Evolutionary conservation across 2,113 vertebrate genomes (phyloP).

Genomic region (Sinocyclocheilus grahami): DNA sequence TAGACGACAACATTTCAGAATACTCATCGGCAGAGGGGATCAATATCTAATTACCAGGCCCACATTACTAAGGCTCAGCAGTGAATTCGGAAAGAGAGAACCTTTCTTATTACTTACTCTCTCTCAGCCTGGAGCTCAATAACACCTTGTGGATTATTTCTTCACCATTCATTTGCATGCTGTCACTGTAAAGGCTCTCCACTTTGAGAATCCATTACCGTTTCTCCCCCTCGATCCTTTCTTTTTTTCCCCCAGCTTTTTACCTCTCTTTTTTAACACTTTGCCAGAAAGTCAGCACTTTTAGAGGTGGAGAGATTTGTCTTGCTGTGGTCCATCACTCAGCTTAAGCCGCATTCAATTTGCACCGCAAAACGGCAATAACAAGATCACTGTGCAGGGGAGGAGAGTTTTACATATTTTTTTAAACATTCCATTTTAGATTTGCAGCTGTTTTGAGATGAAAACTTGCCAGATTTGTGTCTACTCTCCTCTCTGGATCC

Average conservation of each 20-base stretch:
- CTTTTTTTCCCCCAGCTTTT: background rate
- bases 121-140: conserved; percentile 64
- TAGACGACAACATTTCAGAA: conserved; percentile 69
- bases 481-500: background rate
- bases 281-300: conserved; percentile 67
- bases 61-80: conserved; percentile 67
- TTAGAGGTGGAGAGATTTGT: conserved; percentile 66
- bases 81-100: conserved; percentile 55
- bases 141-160: conserved; percentile 72
- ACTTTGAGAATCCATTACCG: conserved; percentile 62
- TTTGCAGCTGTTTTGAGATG: conserved; percentile 46
- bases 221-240: background rate
- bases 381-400: conserved; percentile 56
- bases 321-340: conserved; percentile 64
- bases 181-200: conserved; percentile 65
- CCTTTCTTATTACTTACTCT: conserved; percentile 58
- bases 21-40: conserved; percentile 78
- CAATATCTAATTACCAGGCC: conserved; percentile 86
- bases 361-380: conserved; percentile 60
- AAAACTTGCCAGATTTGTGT: conserved; percentile 22
- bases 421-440: conserved; percentile 46
- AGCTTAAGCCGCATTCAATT: conserved; percentile 68
- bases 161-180: conserved; percentile 73
- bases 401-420: conserved; percentile 46
- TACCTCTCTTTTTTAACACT: conserved; percentile 41